Evolutionary conservation across 2,888 invertebrate genomes (phyloP), one percentile per base, ranked within the genome.

Genomic region (Rhodophaea formosa): DNA sequence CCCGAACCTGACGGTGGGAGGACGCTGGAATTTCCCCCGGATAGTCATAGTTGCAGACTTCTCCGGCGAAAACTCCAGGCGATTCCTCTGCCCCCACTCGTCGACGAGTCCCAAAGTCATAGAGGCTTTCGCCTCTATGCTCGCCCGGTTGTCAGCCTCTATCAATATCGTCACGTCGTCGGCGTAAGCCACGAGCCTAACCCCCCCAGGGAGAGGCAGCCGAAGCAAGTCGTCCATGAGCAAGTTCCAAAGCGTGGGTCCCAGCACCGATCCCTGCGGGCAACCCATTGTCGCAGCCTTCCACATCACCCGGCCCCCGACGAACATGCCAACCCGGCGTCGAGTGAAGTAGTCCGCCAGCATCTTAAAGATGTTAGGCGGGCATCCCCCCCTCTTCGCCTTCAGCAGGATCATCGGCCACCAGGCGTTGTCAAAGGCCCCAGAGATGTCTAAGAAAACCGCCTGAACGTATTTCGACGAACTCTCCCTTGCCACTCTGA

Each of bases 231-330:
- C 49, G 32, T 61, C 53, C 43, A 61, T 35, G 10, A 61, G 49
- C 0, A 58, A 1, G 39, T 58, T 58, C 61, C 58, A 61, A 16
- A 61, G 42, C 15, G 56, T 17, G 3, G 61, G 61, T 1, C 61
- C 61, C 12, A 61, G 30, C 10, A 61, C 61, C 45, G 61, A 59
- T 8, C 61, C 59, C 55, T 56, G 61, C 17, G 60, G 60, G 51
- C 60, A 61, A 7, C 58, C 60, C 60, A 61, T 58, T 0, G 56
- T 61, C 15, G 59, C 23, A 1, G 14, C n/a, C 32, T 51, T 51
- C 49, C 32, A 51, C 32, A 32, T 3, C 15, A 30, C 32, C 32
- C 15, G 30, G 32, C 10, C 8, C 1, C 49, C 49, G n/a, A 51
- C 49, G 7, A 51, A 32, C 14, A 51, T 30, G 0, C 49, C 32